phyloP scores from a whole-genome alignment of 2,113 vertebrate genomes.

The Cromileptes altivelis region DNA sequence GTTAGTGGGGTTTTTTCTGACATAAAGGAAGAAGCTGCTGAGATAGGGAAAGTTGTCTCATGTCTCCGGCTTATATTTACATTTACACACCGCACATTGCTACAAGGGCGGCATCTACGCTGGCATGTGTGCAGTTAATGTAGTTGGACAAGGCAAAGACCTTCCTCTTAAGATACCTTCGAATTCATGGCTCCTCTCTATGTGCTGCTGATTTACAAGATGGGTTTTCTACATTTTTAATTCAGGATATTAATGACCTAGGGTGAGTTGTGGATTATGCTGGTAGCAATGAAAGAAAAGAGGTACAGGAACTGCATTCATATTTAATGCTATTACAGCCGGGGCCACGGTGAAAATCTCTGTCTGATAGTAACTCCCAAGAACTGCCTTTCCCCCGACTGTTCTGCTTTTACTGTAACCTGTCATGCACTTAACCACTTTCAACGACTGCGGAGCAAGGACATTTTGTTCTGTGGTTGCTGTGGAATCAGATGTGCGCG shows the following conservation, averaged over 20 bases:
- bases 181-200: background rate
- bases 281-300: background rate
- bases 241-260: slow-evolving; percentile 16
- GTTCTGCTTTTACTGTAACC: background rate
- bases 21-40: background rate
- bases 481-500: slow-evolving; percentile 55
- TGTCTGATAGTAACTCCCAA: background rate
- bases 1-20: background rate
- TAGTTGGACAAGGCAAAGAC: background rate
- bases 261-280: slow-evolving; percentile 8
- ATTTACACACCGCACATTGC: background rate
- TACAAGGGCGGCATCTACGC: background rate
- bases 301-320: slow-evolving; percentile 10
- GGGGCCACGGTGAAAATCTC: background rate
- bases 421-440: background rate
- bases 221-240: slow-evolving; percentile 21
- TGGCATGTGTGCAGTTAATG: background rate
- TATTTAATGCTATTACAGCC: background rate
- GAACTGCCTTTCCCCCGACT: background rate
- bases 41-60: background rate
- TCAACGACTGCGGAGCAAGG: slow-evolving; percentile 6
- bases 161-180: background rate
- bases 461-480: slow-evolving; percentile 66
- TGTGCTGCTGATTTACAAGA: background rate
- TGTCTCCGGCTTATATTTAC: background rate